Conservation (phyloP, 2,113 vertebrate species). For the Rhinoderma darwinii region DNA sequence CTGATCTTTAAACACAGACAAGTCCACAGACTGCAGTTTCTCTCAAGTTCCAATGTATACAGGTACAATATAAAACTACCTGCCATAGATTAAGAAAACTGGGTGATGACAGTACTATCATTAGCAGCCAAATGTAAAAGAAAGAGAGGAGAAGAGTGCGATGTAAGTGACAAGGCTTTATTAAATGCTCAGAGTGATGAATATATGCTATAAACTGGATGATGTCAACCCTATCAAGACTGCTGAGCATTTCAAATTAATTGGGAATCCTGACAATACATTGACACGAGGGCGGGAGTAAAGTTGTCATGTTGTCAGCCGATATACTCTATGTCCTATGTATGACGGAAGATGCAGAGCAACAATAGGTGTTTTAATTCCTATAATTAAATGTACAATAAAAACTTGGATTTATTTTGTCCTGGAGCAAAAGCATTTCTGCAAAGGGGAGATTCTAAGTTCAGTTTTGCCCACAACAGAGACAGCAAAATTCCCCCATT, state of each 20-base stretch:
- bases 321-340: no score
- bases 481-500: no score
- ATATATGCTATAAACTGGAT: neutral
- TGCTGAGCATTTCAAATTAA: neutral
- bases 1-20: neutral
- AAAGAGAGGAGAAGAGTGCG: neutral
- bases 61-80: neutral
- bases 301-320: no score
- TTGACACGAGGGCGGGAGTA: neutral
- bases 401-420: no score
- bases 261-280: neutral
- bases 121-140: neutral
- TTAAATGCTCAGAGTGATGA: neutral
- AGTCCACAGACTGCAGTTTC: neutral
- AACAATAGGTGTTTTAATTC: no score
- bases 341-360: no score
- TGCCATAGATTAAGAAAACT: neutral
- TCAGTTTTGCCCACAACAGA: no score
- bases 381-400: no score
- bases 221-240: neutral
- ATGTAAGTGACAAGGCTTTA: neutral
- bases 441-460: no score
- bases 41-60: conserved; percentile 2
- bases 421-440: no score
- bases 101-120: conserved; percentile 32